phyloP scores from a whole-genome alignment of 2,888 invertebrate species.

The Meghimatium bilineatum region DNA sequence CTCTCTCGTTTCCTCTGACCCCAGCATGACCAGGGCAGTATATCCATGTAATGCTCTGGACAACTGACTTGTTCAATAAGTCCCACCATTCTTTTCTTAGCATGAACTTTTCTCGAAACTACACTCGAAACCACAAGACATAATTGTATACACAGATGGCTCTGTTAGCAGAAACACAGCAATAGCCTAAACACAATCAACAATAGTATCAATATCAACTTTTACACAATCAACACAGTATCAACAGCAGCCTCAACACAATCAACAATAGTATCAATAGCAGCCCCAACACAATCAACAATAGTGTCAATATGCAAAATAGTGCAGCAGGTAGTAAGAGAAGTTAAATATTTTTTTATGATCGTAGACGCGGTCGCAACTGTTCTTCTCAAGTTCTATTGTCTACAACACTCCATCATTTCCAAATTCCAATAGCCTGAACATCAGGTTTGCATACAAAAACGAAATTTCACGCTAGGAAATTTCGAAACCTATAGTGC shows the following conservation, averaged over 20 bases:
- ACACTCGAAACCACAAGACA: no score
- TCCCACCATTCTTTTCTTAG: no score
- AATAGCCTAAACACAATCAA: no score
- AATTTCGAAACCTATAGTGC: conserved; percentile 11
- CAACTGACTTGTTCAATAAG: no score
- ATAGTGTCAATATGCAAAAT: neutral
- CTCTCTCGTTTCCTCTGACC: no score
- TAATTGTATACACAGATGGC: no score
- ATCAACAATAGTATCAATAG: neutral
- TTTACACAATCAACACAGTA: no score
- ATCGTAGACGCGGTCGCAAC: neutral
- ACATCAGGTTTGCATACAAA: conserved; percentile 12
- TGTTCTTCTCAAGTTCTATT: conserved; percentile 16
- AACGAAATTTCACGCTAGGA: neutral
- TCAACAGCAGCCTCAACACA: neutral
- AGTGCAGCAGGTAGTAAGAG: neutral
- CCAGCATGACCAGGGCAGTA: no score
- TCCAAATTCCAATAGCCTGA: neutral
- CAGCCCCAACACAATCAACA: neutral
- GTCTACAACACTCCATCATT: conserved; percentile 19
- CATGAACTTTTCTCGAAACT: no score
- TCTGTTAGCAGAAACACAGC: no score
- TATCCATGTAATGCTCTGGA: no score
- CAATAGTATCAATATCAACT: no score
- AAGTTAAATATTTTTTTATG: neutral